Evolutionary conservation across 23 tunicate genomes (phyloP).

Genomic region (Halocynthia aurantium): DNA sequence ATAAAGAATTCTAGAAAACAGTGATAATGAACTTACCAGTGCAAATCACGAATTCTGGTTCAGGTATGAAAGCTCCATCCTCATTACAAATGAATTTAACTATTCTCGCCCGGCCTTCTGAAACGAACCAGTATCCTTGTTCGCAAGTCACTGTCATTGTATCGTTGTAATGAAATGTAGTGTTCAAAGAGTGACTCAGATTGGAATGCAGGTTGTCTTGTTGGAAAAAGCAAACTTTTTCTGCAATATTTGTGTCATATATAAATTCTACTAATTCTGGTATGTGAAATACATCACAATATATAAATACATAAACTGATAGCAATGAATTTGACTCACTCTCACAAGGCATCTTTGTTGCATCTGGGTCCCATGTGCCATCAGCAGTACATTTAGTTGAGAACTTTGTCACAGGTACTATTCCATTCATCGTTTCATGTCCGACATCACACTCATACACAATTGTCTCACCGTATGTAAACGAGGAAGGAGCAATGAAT

Average conservation of each 20-base stretch:
- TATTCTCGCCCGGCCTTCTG: slow-evolving; percentile 14
- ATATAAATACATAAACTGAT: no score
- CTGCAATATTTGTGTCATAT: slow-evolving; percentile 1
- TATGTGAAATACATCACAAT: no score
- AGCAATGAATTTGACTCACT: slow-evolving; percentile 1
- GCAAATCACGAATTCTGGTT: slow-evolving; percentile 42
- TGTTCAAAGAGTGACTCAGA: slow-evolving; percentile 2
- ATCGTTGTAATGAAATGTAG: slow-evolving; percentile 26
- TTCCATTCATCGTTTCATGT: slow-evolving; percentile 7
- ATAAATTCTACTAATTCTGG: neutral
- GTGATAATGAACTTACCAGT: slow-evolving; percentile 31
- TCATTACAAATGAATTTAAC: slow-evolving; percentile 38
- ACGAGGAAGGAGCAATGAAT: slow-evolving; percentile 12
- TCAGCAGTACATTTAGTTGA: slow-evolving; percentile 35
- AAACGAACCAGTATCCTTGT: slow-evolving; percentile 58
- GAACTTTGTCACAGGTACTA: slow-evolving; percentile 7
- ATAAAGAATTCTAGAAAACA: neutral
- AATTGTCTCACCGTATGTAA: slow-evolving; percentile 23
- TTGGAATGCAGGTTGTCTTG: slow-evolving; percentile 1
- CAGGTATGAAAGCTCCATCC: slow-evolving; percentile 38
- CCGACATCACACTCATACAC: slow-evolving; percentile 61
- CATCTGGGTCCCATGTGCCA: slow-evolving; percentile 39
- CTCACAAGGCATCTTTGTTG: neutral
- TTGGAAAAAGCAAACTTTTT: slow-evolving; percentile 10
- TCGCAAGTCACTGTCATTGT: slow-evolving; percentile 46